Conservation (phyloP, 2,113 vertebrate genomes). For the Xiphophorus hellerii region DNA sequence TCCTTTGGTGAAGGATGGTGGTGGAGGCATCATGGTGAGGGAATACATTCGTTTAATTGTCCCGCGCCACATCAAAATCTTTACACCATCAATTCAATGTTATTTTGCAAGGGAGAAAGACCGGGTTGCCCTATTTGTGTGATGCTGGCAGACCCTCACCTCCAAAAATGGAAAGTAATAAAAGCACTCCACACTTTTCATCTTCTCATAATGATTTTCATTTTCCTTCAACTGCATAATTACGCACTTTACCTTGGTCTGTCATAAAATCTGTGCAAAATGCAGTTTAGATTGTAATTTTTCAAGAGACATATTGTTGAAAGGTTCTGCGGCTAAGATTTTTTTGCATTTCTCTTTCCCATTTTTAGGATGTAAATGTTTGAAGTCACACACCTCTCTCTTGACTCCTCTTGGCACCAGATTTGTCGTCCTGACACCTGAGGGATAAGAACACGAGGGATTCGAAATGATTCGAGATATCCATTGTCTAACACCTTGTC, state of each 20-base stretch:
- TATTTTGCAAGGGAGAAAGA: no score
- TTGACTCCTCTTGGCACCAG: constrained; percentile 67
- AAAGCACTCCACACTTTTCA: no score
- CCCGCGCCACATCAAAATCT: no score
- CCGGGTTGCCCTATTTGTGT: no score
- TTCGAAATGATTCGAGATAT: not conserved
- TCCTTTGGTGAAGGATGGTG: no score
- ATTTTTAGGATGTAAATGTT: not conserved
- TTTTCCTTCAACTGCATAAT: not conserved
- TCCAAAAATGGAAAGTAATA: no score
- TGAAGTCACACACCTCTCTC: constrained; percentile 64
- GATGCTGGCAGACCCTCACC: no score
- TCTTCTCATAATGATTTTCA: not conserved
- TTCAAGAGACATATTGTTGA: not conserved
- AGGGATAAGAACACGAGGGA: not conserved
- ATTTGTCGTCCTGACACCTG: constrained; percentile 65
- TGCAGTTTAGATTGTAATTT: not conserved
- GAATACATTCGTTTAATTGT: no score
- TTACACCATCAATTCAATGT: no score
- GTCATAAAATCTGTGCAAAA: not conserved
- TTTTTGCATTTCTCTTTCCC: no score
- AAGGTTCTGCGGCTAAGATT: no score
- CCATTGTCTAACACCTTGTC: not conserved
- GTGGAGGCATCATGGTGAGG: no score
- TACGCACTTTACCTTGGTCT: not conserved